Evolutionary conservation across 2,888 invertebrate genomes (phyloP).

Genomic region (Aproaerema taeniolella): DNA sequence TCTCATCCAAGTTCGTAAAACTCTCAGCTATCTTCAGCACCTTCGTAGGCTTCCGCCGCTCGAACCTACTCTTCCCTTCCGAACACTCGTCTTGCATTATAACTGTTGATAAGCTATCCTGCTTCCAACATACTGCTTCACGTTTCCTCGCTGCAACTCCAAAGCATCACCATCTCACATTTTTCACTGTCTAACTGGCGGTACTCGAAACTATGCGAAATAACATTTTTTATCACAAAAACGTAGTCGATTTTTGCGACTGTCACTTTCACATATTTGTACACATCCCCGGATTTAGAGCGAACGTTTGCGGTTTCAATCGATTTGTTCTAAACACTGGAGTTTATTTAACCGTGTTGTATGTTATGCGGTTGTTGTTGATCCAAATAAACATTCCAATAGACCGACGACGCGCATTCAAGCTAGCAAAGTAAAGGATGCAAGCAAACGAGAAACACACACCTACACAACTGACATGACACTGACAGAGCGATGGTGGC

Average conservation of each 20-base stretch:
- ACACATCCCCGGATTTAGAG: slow-evolving; percentile 43
- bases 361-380: slow-evolving; percentile 46
- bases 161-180: slow-evolving; percentile 44
- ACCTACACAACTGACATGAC: slow-evolving; percentile 55
- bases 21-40: slow-evolving; percentile 74
- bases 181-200: slow-evolving; percentile 50
- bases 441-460: slow-evolving; percentile 33
- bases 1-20: slow-evolving; percentile 72
- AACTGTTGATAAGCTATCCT: slow-evolving; percentile 56
- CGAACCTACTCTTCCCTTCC: slow-evolving; percentile 61
- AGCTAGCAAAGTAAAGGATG: slow-evolving; percentile 68
- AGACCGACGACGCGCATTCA: slow-evolving; percentile 64
- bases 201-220: slow-evolving; percentile 59
- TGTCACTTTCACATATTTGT: slow-evolving; percentile 68
- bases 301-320: slow-evolving; percentile 33
- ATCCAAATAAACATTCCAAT: slow-evolving; percentile 51
- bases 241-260: slow-evolving; percentile 52
- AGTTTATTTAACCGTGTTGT: slow-evolving; percentile 44
- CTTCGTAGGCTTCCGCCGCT: slow-evolving; percentile 69
- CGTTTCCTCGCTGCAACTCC: slow-evolving; percentile 49
- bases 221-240: slow-evolving; percentile 58
- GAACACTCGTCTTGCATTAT: slow-evolving; percentile 72
- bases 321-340: slow-evolving; percentile 30
- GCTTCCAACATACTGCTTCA: slow-evolving; percentile 67
- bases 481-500: slow-evolving; percentile 46